phyloP scores from a whole-genome alignment of 2,113 vertebrate genomes.

The Laterallus jamaicensis region DNA sequence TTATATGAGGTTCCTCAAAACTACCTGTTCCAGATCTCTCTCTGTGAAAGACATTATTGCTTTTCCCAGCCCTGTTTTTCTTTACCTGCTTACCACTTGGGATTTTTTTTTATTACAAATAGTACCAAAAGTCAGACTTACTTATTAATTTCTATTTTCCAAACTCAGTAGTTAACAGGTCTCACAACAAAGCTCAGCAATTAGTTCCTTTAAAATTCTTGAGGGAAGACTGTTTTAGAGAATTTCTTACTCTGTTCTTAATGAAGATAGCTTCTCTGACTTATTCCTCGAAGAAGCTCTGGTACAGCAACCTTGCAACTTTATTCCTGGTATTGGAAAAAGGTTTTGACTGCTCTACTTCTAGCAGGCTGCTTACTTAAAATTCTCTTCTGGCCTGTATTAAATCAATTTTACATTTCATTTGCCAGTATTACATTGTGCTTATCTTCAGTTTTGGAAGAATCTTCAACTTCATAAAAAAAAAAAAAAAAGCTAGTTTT shows the following conservation, averaged over 20 bases:
- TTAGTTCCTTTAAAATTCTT: neutral
- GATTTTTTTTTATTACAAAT: neutral
- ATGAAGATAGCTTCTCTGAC: neutral
- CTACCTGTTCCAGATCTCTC: neutral
- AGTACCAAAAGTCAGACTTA: neutral
- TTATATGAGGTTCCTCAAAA: rapidly evolving
- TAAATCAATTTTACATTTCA: neutral
- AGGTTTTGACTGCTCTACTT: neutral
- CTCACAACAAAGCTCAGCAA: neutral
- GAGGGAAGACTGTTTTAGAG: neutral
- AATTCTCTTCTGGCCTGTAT: neutral
- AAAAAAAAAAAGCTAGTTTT: neutral
- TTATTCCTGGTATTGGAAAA: neutral
- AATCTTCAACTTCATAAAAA: neutral
- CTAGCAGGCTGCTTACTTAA: neutral
- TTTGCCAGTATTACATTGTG: neutral
- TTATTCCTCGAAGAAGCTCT: neutral
- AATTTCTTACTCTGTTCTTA: neutral
- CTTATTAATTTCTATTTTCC: neutral
- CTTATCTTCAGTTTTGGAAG: neutral
- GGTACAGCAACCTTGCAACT: neutral
- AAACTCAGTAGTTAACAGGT: neutral
- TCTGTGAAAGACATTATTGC: neutral
- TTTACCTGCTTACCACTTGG: neutral
- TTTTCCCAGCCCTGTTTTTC: neutral